Conservation (phyloP, 2,797 vertebrate species). For the Phyllotis vaccarum region DNA sequence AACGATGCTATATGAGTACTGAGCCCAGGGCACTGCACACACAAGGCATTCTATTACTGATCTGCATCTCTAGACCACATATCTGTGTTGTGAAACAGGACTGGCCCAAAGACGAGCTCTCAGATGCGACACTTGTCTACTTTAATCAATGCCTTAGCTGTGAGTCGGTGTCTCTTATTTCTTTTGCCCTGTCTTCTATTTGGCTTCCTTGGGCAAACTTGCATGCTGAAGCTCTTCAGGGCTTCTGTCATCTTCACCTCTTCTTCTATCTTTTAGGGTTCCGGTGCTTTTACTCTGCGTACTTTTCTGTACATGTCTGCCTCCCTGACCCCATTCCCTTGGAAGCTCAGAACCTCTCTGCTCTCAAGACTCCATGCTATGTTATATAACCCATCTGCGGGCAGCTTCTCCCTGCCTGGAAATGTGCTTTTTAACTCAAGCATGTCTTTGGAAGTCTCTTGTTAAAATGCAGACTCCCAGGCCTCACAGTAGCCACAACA, state of each 20-base stretch:
- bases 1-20: too few relatives aligned
- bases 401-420: not conserved
- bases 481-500: not conserved
- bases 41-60: not conserved
- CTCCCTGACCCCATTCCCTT: not conserved
- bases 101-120: not conserved
- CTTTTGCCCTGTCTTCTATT: not conserved
- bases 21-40: not conserved
- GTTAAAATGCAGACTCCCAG: slow-evolving; percentile 5
- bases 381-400: not conserved
- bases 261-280: not conserved
- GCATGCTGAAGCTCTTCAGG: not conserved
- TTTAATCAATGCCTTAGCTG: not conserved
- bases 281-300: not conserved
- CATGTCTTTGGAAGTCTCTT: not conserved
- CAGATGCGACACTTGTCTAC: not conserved
- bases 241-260: not conserved
- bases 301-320: not conserved
- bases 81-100: not conserved
- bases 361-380: not conserved
- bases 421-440: not conserved
- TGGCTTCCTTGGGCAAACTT: not conserved
- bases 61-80: not conserved
- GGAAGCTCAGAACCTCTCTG: not conserved
- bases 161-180: too few relatives aligned